These are phyloP conservation scores for Heliconius sara DNA, from an alignment of 2,888 invertebrate species.

Conservation along the genomic window DNA sequence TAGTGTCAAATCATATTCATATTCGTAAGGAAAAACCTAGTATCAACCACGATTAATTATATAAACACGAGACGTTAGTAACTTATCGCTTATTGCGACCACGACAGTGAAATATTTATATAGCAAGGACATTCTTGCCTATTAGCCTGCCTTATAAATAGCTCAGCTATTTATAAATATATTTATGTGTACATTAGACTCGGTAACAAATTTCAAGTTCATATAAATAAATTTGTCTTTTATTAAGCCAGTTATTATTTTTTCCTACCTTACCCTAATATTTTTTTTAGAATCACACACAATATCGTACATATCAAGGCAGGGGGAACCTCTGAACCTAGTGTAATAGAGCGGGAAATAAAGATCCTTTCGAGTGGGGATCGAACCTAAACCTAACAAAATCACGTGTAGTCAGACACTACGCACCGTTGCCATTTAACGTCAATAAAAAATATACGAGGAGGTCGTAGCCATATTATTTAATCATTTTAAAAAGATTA, in stretches of 20 bases:
- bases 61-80: not conserved
- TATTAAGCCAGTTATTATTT: not conserved
- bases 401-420: too few species aligned
- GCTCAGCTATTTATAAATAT: not conserved
- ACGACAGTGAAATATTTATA: not conserved
- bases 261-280: too few species aligned
- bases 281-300: too few species aligned
- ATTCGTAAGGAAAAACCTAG: not conserved
- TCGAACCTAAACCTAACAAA: too few species aligned
- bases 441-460: too few species aligned
- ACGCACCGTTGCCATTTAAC: too few species aligned
- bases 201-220: not conserved
- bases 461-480: too few species aligned
- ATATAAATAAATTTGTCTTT: not conserved
- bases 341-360: too few species aligned
- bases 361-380: too few species aligned
- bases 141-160: not conserved
- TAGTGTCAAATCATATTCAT: not conserved
- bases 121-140: not conserved
- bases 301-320: too few species aligned
- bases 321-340: too few species aligned
- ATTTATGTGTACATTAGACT: not conserved
- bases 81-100: not conserved
- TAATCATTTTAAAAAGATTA: too few species aligned
- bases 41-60: constrained; percentile 3